A percentile compares a stretch with the other conserved stretches of the same genome.
These are phyloP conservation scores for Phoxinus phoxinus DNA, from an alignment of 2,113 vertebrate genomes.

Conservation along the genomic window DNA sequence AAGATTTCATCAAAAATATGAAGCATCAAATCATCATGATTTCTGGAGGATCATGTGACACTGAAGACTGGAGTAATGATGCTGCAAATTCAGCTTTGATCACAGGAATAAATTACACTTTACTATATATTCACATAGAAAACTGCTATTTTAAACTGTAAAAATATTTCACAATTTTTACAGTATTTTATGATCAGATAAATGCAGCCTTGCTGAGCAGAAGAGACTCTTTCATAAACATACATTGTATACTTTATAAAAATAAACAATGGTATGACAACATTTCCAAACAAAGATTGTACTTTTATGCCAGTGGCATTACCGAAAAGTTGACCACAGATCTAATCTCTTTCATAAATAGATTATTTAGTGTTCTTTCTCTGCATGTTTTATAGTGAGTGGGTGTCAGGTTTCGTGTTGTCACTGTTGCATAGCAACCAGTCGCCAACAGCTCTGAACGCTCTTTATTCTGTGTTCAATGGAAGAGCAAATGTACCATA, in stretches of 20 bases:
- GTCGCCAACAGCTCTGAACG: background rate
- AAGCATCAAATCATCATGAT: background rate
- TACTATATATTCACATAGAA: background rate
- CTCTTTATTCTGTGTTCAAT: background rate
- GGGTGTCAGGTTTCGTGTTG: constrained; percentile 35
- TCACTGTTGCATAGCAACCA: constrained; percentile 54
- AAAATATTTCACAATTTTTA: background rate
- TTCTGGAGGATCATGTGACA: background rate
- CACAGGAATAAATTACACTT: background rate
- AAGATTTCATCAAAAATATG: background rate
- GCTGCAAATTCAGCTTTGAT: background rate
- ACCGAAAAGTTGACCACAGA: background rate
- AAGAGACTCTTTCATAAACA: background rate
- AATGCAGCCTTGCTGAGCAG: background rate
- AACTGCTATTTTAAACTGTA: background rate
- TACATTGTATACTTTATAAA: background rate
- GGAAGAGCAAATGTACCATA: constrained; percentile 36
- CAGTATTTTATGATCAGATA: background rate
- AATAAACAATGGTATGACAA: background rate
- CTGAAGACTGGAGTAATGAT: background rate
- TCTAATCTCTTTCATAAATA: background rate
- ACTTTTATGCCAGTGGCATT: background rate
- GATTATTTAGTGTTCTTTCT: background rate
- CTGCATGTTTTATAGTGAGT: background rate
- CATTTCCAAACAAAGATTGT: background rate